Evolutionary conservation across 30 jellyfish, hydroid and myxozoan genomes (phyloP), one percentile per base, ranked within the genome.

Genomic region (Pseudorhiza aurosa): DNA sequence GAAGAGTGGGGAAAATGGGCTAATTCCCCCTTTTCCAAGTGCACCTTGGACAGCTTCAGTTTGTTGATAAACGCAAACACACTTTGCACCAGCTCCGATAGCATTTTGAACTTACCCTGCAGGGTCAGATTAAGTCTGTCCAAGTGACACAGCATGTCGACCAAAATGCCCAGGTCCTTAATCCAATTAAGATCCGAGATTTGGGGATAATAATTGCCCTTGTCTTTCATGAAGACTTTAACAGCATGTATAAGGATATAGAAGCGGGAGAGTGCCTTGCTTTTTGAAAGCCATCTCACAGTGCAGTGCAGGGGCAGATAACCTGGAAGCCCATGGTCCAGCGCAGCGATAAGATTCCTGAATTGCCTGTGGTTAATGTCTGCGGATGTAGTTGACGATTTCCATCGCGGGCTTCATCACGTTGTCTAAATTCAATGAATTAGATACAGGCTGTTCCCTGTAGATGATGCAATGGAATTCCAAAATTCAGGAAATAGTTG

Each of bases 1-100:
- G 55, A 9, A 42, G 55, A 17, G 55, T 42, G n/a, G 55, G 55
- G 55, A 42, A 42, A 42, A 42, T 42, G 55, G 10, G 55, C 17
- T 42, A 42, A 42, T 42, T 42, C 55, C 55, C 55, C 55, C 55
- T 42, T n/a, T n/a, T n/a, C n/a, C n/a, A n/a, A n/a, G n/a, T n/a
- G n/a, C n/a, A n/a, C n/a, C n/a, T n/a, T n/a, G n/a, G n/a, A n/a
- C n/a, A n/a, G n/a, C n/a, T n/a, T n/a, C n/a, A n/a, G n/a, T n/a
- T n/a, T n/a, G n/a, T n/a, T n/a, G n/a, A n/a, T n/a, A n/a, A n/a
- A n/a, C n/a, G n/a, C n/a, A n/a, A n/a, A n/a, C n/a, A n/a, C n/a
- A n/a, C n/a, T n/a, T n/a, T n/a, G n/a, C n/a, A n/a, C n/a, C n/a
- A n/a, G n/a, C n/a, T n/a, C n/a, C n/a, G n/a, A n/a, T n/a, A n/a